A percentile compares a stretch with the other conserved stretches of the same genome.
phyloP scores from a whole-genome alignment of 2,888 invertebrate genomes.

The Dicranocentrus wangi region DNA sequence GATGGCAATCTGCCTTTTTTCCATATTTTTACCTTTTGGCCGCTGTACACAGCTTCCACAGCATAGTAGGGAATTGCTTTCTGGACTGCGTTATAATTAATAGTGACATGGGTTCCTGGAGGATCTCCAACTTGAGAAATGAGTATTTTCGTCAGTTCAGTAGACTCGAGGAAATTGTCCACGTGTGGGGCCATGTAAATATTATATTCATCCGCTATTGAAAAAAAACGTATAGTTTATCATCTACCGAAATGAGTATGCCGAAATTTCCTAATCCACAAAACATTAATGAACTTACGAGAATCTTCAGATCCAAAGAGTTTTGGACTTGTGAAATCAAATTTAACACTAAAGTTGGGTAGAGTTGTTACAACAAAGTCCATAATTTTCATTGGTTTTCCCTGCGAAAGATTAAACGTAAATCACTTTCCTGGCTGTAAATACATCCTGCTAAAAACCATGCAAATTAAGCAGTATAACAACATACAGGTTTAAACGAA shows the following conservation, averaged over 20 bases:
- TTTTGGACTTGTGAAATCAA: conserved; percentile 65
- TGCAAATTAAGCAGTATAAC: too few relatives aligned
- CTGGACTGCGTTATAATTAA: conserved; percentile 18
- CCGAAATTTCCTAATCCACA: neutral
- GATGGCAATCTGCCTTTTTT: too few relatives aligned
- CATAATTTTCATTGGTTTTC: conserved; percentile 60
- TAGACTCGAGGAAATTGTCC: conserved; percentile 59
- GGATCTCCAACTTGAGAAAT: conserved; percentile 36
- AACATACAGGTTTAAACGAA: conserved; percentile 54
- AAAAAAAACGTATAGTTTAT: neutral
- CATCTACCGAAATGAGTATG: too few relatives aligned
- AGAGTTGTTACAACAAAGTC: conserved; percentile 58
- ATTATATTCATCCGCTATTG: conserved; percentile 50
- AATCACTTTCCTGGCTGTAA: too few relatives aligned
- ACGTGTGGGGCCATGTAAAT: conserved; percentile 62
- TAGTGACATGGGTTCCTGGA: conserved; percentile 45
- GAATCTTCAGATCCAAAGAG: conserved; percentile 57
- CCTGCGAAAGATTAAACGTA: conserved; percentile 31
- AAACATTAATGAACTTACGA: conserved; percentile 49
- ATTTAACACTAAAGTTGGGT: conserved; percentile 43
- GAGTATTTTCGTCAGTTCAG: conserved; percentile 34
- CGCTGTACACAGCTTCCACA: conserved; percentile 63
- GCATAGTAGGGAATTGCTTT: conserved; percentile 54
- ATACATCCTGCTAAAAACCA: neutral
- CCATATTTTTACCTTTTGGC: conserved; percentile 35